A percentile compares a stretch with the other conserved stretches of the same genome.
Conservation (phyloP, 2,113 vertebrate genomes). For the Pardalotus punctatus region DNA sequence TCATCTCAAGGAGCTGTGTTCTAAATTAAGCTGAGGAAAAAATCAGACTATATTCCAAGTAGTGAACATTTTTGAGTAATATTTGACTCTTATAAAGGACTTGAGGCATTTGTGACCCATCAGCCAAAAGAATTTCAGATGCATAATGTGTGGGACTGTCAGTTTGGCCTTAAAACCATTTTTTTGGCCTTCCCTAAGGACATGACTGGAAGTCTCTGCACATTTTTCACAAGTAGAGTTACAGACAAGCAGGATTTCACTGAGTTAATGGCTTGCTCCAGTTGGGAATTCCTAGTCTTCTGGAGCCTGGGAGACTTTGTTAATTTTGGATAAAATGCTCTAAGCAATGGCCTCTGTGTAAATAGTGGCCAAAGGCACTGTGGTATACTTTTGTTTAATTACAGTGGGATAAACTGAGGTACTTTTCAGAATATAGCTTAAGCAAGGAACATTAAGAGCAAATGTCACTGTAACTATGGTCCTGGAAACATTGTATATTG, state of each 20-base stretch:
- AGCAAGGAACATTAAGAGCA: conserved; percentile 3
- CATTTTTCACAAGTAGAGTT: background rate
- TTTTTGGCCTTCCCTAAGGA: background rate
- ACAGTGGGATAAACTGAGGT: background rate
- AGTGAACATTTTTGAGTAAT: background rate
- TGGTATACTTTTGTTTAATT: conserved; percentile 30
- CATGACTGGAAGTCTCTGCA: background rate
- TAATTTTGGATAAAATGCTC: background rate
- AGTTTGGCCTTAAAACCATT: background rate
- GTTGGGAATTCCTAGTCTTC: background rate
- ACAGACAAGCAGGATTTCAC: background rate
- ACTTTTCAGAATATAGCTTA: conserved; percentile 13
- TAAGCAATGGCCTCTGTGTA: background rate
- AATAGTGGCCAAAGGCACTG: background rate
- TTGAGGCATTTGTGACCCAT: background rate
- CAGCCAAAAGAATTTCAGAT: background rate
- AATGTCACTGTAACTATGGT: background rate
- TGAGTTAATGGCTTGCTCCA: background rate
- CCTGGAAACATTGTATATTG: conserved; percentile 25
- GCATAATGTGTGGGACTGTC: background rate
- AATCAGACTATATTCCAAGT: background rate
- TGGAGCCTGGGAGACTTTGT: background rate
- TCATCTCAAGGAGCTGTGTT: background rate
- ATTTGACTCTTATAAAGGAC: background rate
- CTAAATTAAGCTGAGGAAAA: background rate